Base-by-base conservation (phyloP, 2,888 invertebrate genomes). In the Tuberolachnus salignus region DNA sequence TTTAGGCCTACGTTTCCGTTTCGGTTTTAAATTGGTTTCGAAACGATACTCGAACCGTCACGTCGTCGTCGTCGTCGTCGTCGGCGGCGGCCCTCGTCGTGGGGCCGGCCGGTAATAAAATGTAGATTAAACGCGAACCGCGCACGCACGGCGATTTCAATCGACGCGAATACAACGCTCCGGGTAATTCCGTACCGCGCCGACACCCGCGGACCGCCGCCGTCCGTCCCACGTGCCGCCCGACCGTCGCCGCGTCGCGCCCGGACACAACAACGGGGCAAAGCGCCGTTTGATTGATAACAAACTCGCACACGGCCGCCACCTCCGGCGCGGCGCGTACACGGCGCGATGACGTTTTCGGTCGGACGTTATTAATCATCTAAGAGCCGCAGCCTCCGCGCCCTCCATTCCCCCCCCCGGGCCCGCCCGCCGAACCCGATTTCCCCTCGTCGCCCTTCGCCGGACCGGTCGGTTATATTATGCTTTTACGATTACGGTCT, bases 201-300 rank as follows among this genome's bases (percentile, higher is more conserved):
- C 70, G 8, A 21, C 44, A 16, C 21, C 14, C 34, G 16, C 21
- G 55, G 49, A 42, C 46, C 14, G 23, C 0, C 16, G 10, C 64
- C 64, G 46, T 4, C 51, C 67, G 8, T 46, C 64, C 10, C 59
- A 9, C 55, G 55, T 1, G 21, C 6, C 0, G 23, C 14, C 34
- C 61, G 6, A 34, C 34, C 21, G 26, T 26, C 34, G 6, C 34
- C 10, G 44, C 64, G 11, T 9, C 46, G 23, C 14, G 16, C 4
- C 21, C 66, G 69, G 69, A 70, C 55, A 34, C 34, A 55, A 55
- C 55, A 13, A 73, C 61, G 49, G 3, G 6, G 34, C 34, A 66
- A 75, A 66, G 66, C 75, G 75, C 66, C 14, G 66, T 75, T 75
- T 75, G 75, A 75, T 75, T 75, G 75, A 75, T 75, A 75, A 75